These are phyloP conservation scores for Megaceryle alcyon DNA, from an alignment of 2,797 vertebrate genomes.

Conservation along the genomic window DNA sequence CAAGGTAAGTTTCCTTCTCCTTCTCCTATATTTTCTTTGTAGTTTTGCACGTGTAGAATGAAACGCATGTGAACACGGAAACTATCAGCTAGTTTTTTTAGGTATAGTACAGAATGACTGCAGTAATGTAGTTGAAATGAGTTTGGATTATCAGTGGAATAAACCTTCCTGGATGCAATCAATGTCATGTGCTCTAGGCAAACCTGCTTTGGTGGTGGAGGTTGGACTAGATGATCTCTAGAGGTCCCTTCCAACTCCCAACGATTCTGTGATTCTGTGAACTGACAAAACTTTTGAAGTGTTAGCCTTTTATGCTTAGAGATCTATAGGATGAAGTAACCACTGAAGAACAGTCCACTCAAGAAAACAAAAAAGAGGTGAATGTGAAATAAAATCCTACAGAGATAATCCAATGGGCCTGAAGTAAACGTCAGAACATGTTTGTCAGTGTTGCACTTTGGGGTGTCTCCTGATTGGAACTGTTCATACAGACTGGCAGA, in stretches of 20 bases:
- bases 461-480: not conserved
- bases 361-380: not conserved
- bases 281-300: not conserved
- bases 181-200: no score
- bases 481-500: not conserved
- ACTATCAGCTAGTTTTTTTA: not conserved
- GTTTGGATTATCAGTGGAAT: not conserved
- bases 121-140: not conserved
- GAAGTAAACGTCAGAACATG: not conserved
- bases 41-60: not conserved
- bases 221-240: no score
- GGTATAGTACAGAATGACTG: not conserved
- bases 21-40: not conserved
- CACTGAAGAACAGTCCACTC: not conserved
- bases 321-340: not conserved
- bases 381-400: not conserved
- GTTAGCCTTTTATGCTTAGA: not conserved
- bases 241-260: no score
- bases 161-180: not conserved
- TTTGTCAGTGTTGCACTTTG: not conserved
- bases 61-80: not conserved
- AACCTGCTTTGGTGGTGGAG: no score
- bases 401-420: not conserved
- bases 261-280: no score
- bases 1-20: slow-evolving; percentile 81